These are phyloP conservation scores for Climacteris rufus DNA, from an alignment of 2,113 vertebrate species.

Conservation along the genomic window DNA sequence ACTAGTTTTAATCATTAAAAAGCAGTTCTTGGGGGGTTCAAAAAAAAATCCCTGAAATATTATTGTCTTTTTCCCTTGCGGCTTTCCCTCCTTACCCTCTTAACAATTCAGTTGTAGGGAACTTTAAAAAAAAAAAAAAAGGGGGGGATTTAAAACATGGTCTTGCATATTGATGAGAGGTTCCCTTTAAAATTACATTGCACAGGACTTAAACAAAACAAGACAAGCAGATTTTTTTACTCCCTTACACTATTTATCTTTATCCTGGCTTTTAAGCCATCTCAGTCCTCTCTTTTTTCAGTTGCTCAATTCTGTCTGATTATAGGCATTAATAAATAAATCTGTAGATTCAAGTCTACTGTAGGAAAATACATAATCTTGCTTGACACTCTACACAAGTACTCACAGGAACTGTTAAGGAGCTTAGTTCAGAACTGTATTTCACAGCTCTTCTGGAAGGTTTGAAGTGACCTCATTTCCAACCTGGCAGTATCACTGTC, in stretches of 20 bases:
- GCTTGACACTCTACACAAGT: background rate
- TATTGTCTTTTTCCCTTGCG: background rate
- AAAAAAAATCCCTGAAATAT: background rate
- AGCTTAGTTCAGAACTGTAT: constrained; percentile 27
- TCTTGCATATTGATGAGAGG: background rate
- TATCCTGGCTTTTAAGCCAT: background rate
- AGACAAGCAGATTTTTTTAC: background rate
- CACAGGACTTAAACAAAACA: background rate
- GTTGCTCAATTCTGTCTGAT: background rate
- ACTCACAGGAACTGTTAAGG: background rate
- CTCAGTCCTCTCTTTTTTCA: background rate
- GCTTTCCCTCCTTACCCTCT: background rate
- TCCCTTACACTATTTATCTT: background rate
- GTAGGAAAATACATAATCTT: constrained; percentile 35
- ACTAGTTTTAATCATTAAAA: constrained; percentile 68
- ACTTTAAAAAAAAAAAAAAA: background rate
- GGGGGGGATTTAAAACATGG: background rate
- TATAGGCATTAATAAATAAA: constrained; percentile 24
- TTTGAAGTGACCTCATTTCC: constrained; percentile 9
- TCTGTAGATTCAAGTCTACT: background rate
- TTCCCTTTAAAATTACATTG: background rate
- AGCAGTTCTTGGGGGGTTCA: constrained; percentile 28
- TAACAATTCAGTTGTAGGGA: background rate
- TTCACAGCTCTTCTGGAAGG: background rate
- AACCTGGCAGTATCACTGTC: background rate